phyloP scores from a whole-genome alignment of 2,113 vertebrate species.

The Phainopepla nitens region DNA sequence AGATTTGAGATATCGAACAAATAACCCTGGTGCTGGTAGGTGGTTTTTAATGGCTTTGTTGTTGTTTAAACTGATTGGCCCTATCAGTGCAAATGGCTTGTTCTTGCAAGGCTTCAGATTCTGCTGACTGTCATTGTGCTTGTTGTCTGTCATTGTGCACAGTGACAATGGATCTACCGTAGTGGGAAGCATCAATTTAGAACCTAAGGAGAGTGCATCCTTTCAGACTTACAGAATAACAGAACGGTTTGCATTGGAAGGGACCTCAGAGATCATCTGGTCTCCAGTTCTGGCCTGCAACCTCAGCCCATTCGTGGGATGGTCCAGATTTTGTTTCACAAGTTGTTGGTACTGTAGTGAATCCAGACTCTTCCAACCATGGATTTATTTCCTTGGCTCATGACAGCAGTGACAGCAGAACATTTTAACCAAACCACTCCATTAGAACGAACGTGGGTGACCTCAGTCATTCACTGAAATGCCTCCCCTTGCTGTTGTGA shows the following conservation, averaged over 20 bases:
- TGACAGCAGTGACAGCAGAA: not conserved
- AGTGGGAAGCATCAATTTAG: not conserved
- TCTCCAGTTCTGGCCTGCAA: not conserved
- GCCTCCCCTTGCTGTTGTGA: not conserved
- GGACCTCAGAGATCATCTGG: not conserved
- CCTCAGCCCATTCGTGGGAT: accelerated
- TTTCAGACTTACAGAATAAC: not conserved
- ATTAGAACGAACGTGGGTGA: not conserved
- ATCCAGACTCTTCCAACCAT: not conserved
- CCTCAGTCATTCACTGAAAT: not conserved
- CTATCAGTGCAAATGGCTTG: not conserved
- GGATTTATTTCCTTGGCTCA: not conserved
- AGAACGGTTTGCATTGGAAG: not conserved
- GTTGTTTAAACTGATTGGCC: not conserved
- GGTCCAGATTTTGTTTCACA: not conserved
- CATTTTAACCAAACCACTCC: not conserved
- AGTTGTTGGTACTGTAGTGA: not conserved
- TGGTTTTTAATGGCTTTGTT: not conserved
- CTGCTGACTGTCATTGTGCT: accelerated
- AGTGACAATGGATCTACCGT: not conserved
- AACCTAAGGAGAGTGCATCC: not conserved
- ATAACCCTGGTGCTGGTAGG: not conserved
- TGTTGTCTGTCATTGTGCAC: not conserved
- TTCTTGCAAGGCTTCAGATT: not conserved
- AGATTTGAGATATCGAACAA: not conserved